Base-by-base conservation (phyloP, 1,140 invertebrate genomes). In the Samia ricini region DNA sequence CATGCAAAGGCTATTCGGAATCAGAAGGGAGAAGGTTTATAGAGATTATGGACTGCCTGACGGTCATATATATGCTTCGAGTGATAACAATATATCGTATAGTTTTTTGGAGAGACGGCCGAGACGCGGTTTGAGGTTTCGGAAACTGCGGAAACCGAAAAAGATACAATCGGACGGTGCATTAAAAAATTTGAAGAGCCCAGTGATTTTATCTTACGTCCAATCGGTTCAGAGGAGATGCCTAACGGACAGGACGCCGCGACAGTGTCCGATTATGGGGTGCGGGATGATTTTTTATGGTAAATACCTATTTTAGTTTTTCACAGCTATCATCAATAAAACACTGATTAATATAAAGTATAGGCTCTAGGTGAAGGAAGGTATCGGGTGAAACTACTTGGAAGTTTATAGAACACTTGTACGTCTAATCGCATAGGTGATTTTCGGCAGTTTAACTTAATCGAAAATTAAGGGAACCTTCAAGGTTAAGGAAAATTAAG, bases 271-370 rank as follows among this genome's bases (percentile, higher is more conserved):
- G 0, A 81, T 87, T 42, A 20, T 76, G 23, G 85, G 84, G 5
- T 89, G 87, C 29, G 67, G 61, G 4, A 87, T 79, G 77, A 77
- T 85, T 22, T 77, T 75, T 55, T 85, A 86, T 58, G 87, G 87
- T 87, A 63, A 63, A 26, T n/a, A n/a, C n/a, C n/a, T n/a, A n/a
- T n/a, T n/a, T n/a, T n/a, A 69, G 29, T 52, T 1, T 2, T 52
- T 18, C n/a, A n/a, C n/a, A n/a, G n/a, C n/a, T n/a, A n/a, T n/a
- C n/a, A n/a, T n/a, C n/a, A n/a, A n/a, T n/a, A n/a, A n/a, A n/a
- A n/a, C n/a, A n/a, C n/a, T n/a, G n/a, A n/a, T n/a, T n/a, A n/a
- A n/a, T n/a, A n/a, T n/a, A n/a, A n/a, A n/a, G n/a, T n/a, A n/a
- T n/a, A n/a, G n/a, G n/a, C n/a, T n/a, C n/a, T n/a, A n/a, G n/a